A percentile compares a stretch with the other conserved stretches of the same genome.
Evolutionary conservation across 2,888 invertebrate genomes (phyloP).

Genomic region (Apoda limacodes): DNA sequence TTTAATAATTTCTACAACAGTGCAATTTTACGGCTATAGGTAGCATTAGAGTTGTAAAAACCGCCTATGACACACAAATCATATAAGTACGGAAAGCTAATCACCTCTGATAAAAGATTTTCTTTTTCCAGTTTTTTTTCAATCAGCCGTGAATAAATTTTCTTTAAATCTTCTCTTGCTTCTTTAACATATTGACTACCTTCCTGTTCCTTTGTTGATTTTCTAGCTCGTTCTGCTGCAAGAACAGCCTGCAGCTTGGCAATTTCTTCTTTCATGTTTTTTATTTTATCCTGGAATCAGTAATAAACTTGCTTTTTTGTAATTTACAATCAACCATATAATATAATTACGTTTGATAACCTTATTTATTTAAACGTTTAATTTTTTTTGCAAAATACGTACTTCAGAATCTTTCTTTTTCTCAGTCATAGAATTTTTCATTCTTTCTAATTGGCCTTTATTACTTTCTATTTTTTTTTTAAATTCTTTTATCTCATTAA

Average conservation of each 20-base stretch:
- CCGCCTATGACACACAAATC: too few relatives aligned
- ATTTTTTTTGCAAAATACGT: conserved; percentile 15
- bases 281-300: conserved; percentile 29
- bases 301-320: background rate
- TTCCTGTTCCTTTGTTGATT: conserved; percentile 37
- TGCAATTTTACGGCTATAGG: too few relatives aligned
- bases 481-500: conserved; percentile 35
- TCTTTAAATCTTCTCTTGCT: conserved; percentile 44
- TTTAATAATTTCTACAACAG: too few relatives aligned
- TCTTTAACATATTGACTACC: conserved; percentile 37
- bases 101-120: conserved; percentile 45
- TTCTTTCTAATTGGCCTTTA: conserved; percentile 28
- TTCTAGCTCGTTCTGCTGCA: conserved; percentile 28
- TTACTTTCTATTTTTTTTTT: conserved; percentile 33
- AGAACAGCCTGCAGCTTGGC: conserved; percentile 24
- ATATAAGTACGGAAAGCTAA: too few relatives aligned
- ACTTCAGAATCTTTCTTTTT: conserved; percentile 41
- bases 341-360: background rate
- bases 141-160: conserved; percentile 38
- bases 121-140: conserved; percentile 50
- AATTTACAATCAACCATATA: too few relatives aligned
- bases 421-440: conserved; percentile 24
- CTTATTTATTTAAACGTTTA: conserved; percentile 1
- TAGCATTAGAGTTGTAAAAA: too few relatives aligned
- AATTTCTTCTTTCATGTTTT: conserved; percentile 26